A percentile compares a stretch with the other conserved stretches of the same genome.
phyloP scores from a whole-genome alignment of 2,888 invertebrate species.

The Carcina quercana region DNA sequence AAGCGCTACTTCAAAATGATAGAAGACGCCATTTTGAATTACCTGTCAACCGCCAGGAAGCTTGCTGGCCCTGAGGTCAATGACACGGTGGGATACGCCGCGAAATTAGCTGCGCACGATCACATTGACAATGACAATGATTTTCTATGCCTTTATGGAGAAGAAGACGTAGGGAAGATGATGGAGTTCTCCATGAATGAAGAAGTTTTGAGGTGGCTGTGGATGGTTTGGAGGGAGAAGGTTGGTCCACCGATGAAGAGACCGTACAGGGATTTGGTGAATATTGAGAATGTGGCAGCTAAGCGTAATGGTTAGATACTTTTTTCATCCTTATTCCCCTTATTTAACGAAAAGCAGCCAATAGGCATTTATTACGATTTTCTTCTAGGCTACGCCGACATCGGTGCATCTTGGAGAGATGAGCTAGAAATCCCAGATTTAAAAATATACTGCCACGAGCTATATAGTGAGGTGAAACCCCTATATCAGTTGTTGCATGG shows the following conservation, averaged over 20 bases:
- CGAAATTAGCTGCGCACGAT: constrained; percentile 25
- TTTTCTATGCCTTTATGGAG: constrained; percentile 72
- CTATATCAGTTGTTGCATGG: constrained; percentile 83
- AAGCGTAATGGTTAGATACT: constrained; percentile 71
- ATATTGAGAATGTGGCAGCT: constrained; percentile 77
- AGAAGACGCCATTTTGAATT: constrained; percentile 40
- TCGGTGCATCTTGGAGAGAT: constrained; percentile 78
- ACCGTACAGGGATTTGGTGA: constrained; percentile 68
- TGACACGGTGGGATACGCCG: constrained; percentile 12
- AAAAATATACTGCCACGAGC: constrained; percentile 55
- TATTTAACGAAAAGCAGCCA: too few species aligned
- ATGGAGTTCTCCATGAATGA: constrained; percentile 67
- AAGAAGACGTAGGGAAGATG: constrained; percentile 76
- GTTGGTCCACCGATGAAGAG: constrained; percentile 73
- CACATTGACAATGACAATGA: constrained; percentile 12
- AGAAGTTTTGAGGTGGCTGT: constrained; percentile 73
- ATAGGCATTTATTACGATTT: neutral
- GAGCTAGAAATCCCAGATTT: constrained; percentile 77
- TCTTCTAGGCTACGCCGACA: constrained; percentile 74
- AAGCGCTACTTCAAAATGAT: constrained; percentile 27
- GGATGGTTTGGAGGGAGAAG: constrained; percentile 79
- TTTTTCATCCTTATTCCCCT: too few species aligned
- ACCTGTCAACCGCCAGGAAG: constrained; percentile 25
- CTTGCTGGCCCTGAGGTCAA: constrained; percentile 13
- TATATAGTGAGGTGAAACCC: constrained; percentile 75